Evolutionary conservation across 2,797 vertebrate species (phyloP), one percentile per base, ranked within the genome.

Genomic region (Enteromius afrohamiltoni): DNA sequence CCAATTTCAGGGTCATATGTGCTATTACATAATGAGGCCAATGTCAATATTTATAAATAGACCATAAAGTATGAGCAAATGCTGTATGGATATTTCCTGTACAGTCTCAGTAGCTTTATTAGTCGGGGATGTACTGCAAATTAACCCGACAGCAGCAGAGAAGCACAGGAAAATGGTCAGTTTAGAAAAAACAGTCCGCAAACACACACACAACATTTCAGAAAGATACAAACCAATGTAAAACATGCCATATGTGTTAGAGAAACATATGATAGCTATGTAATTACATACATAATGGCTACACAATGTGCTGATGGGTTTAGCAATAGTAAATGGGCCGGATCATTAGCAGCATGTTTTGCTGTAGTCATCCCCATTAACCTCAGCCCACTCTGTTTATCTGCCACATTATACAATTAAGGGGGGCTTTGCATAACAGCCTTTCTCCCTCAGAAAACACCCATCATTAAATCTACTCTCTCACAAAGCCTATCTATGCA

Each of bases 331-430:
- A 86, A 83, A 74, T 79, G 62, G 71, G 64, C 40, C 64, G 70
- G 71, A 80, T 80, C 58, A 80, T 80, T 80, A 85, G 79, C 60
- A 65, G 53, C 51, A 80, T 79, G 80, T 78, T 78, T 77, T 82
- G 68, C 75, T 67, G 68, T 79, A 79, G 49, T 83, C 75, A 77
- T 83, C 10, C 71, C 80, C 80, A 86, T 86, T 86, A 86, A 79
- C 47, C 47, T 64, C 40, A 79, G 70, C 77, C 68, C 68, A 83
- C 80, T 74, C 68, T 79, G 68, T 75, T 82, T 47, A 86, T 83
- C 80, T n/a, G 58, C 42, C 68, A 67, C 85, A 86, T 83, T 86
- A 74, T 83, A 67, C 80, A 86, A 85, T 83, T 85, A 83, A 69
- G 37, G 65, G 62, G 37, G 14, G n/a, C 45, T 80, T 83, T 80